These are phyloP conservation scores for Montifringilla adamsi DNA, from an alignment of 2,113 vertebrate species.

Conservation along the genomic window DNA sequence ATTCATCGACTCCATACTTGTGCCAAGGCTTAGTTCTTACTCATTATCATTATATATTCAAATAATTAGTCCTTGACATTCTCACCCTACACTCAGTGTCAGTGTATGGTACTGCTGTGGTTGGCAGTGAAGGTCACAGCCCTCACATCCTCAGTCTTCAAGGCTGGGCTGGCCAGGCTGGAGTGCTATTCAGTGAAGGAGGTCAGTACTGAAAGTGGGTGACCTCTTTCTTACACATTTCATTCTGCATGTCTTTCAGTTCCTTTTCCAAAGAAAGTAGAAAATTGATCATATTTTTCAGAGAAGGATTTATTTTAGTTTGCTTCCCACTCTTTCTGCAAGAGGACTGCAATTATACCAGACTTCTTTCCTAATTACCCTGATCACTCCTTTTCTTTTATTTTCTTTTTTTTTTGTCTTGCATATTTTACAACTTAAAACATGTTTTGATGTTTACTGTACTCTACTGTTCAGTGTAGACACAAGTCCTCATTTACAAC, in stretches of 20 bases:
- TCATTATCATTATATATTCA: not conserved
- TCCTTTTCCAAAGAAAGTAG: not conserved
- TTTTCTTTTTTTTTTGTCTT: not conserved
- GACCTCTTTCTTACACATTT: not conserved
- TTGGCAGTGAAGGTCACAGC: not conserved
- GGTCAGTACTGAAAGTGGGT: not conserved
- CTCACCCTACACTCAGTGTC: not conserved
- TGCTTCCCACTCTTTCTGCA: not conserved
- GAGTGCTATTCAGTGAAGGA: not conserved
- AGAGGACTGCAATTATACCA: not conserved
- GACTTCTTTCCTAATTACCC: not conserved
- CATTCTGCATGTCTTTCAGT: not conserved
- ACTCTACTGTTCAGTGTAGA: not conserved
- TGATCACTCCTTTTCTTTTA: not conserved
- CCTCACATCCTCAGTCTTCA: not conserved
- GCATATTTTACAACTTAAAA: not conserved
- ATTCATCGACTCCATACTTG: not conserved
- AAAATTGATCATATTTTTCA: not conserved
- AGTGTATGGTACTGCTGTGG: not conserved
- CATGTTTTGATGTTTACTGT: not conserved
- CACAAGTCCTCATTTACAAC: not conserved
- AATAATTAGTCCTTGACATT: not conserved
- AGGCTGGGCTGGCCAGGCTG: not conserved
- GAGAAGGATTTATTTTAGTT: not conserved
- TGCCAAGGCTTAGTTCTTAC: not conserved